A percentile compares a stretch with the other conserved stretches of the same genome.
phyloP scores from a whole-genome alignment of 2,113 vertebrate genomes.

The Erythrolamprus reginae region DNA sequence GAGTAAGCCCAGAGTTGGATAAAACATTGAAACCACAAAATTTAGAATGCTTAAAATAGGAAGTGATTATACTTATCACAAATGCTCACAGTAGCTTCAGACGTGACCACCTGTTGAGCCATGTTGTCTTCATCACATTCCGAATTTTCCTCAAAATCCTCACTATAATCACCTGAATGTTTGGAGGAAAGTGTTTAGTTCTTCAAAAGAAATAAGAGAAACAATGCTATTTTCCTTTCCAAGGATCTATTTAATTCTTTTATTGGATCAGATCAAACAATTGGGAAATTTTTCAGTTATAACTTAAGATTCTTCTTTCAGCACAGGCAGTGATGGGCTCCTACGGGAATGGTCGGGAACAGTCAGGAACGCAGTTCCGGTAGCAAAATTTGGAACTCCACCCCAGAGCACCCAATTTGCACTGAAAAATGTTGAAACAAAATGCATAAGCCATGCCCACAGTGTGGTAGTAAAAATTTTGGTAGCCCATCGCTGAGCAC shows the following conservation, averaged over 20 bases:
- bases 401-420: too few species aligned
- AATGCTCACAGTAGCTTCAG: constrained; percentile 35
- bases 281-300: not conserved
- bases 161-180: constrained; percentile 76
- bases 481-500: too few species aligned
- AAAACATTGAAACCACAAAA: not conserved
- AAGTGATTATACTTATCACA: constrained; percentile 43
- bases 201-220: not conserved
- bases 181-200: constrained; percentile 22
- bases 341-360: too few species aligned
- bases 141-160: constrained; percentile 86
- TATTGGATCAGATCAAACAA: not conserved
- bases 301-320: not conserved
- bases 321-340: too few species aligned
- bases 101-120: constrained; percentile 21
- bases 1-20: not conserved
- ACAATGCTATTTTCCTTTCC: not conserved
- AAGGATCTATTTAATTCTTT: not conserved
- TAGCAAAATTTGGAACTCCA: too few species aligned
- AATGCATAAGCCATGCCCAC: too few species aligned
- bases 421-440: too few species aligned
- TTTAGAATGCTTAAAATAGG: not conserved
- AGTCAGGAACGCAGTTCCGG: too few species aligned
- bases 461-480: too few species aligned
- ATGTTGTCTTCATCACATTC: constrained; percentile 51